Evolutionary conservation across 2,113 vertebrate species (phyloP).

Genomic region (Casuarius casuarius): DNA sequence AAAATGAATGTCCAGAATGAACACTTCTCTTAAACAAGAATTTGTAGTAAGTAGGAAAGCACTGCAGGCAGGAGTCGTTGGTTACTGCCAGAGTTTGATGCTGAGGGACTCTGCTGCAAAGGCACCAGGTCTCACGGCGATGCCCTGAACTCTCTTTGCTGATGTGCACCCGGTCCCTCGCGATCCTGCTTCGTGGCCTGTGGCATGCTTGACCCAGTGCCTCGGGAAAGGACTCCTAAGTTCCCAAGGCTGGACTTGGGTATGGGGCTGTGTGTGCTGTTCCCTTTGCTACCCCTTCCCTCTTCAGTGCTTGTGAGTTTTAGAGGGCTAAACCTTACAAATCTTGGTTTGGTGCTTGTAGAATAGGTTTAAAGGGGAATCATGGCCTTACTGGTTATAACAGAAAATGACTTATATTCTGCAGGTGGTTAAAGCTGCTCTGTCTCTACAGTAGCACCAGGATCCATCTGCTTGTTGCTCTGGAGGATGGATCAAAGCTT

Average conservation of each 20-base stretch:
- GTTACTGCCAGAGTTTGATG: background rate
- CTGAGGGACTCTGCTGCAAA: background rate
- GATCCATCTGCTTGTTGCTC: background rate
- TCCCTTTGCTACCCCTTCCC: background rate
- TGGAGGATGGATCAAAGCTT: background rate
- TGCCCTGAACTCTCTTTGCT: background rate
- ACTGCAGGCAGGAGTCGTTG: background rate
- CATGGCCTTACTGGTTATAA: background rate
- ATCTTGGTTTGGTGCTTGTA: background rate
- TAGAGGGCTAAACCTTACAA: background rate
- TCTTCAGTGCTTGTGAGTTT: background rate
- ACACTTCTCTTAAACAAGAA: background rate
- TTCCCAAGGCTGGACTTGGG: background rate
- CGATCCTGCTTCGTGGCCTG: background rate
- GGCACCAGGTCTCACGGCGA: background rate
- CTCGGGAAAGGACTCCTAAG: background rate
- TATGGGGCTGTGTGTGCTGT: accelerated
- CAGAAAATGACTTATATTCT: background rate
- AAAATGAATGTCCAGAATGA: background rate
- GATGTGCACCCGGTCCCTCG: background rate
- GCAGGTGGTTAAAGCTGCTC: background rate
- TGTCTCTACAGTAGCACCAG: accelerated
- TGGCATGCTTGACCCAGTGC: accelerated
- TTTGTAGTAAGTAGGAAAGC: background rate
- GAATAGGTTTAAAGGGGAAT: background rate